Base-by-base conservation (phyloP, 2,797 vertebrate genomes). In the Coreius guichenoti region DNA sequence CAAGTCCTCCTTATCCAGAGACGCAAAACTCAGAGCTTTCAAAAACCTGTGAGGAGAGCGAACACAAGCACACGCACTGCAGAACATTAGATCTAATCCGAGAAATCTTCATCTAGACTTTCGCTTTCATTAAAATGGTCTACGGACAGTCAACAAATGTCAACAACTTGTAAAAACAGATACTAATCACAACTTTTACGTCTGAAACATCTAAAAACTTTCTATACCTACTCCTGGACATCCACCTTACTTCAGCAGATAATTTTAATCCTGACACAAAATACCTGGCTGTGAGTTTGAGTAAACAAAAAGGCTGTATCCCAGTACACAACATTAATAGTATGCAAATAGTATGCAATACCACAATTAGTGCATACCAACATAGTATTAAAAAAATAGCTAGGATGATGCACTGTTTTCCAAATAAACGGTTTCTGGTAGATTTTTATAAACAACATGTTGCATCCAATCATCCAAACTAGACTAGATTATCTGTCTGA, bases 11-110 rank as follows among this genome's bases (percentile, higher is more conserved):
- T 97, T 97, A 93, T 97, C 96, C 92, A 97, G 92, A 0, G 96
- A 97, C 76, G 95, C 96, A 2, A 96, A 97, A 91, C 96, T 97
- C 93, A 97, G 93, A 89, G 96, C 96, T 95, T 96, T 96, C 94
- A 97, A 95, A 92, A 97, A 97, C 94, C 96, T 97, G 91, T 31
- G 68, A 47, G 33, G 12, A 36, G 45, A 45, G 16, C 8, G 1
- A 69, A 69, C 11, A 54, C 47, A 69, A 56, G 45, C 54, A 39
- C 29, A 73, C 8, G 17, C 75, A 43, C 67, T 54, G 49, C 17
- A 16, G 13, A 76, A 65, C 61, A 54, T 76, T n/a, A 84, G 82
- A 12, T 56, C 17, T 17, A 77, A 12, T 8, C 8, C 54, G 2
- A 6, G 1, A 43, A 43, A n/a, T 19, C 47, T 69, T 45, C n/a